Percentiles rank a stretch among this genome's conserved stretches.
These are phyloP conservation scores for Brachionus manjavacas DNA, from an alignment of 1,140 invertebrate genomes.

Conservation along the genomic window DNA sequence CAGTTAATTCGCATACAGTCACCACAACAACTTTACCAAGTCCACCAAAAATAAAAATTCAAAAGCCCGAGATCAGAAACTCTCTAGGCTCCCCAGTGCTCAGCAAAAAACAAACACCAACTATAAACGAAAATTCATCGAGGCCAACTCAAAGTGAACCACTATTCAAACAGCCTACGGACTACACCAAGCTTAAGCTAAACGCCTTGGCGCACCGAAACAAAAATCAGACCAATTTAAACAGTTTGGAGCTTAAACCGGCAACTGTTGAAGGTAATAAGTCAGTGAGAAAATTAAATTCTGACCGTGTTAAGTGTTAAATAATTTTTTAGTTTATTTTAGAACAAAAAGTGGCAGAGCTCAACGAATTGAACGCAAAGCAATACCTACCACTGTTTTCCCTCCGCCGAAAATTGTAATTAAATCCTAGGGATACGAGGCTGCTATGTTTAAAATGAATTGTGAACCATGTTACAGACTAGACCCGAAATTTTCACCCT, in stretches of 20 bases:
- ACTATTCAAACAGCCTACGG: background rate
- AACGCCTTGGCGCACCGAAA: background rate
- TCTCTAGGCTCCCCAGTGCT: background rate
- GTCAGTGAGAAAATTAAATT: background rate
- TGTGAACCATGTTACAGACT: constrained; percentile 25
- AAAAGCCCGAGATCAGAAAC: background rate
- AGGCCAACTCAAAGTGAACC: background rate
- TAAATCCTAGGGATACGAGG: constrained; percentile 39
- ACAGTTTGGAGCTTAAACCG: constrained; percentile 34
- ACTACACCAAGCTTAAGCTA: background rate
- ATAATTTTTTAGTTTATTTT: constrained; percentile 26
- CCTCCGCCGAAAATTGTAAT: constrained; percentile 36
- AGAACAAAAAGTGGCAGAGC: constrained; percentile 20
- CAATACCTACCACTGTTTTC: constrained; percentile 31
- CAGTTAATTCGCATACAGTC: background rate
- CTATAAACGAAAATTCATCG: background rate
- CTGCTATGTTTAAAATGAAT: constrained; percentile 33
- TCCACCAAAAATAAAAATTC: background rate
- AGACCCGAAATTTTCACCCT: constrained; percentile 1
- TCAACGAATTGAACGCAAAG: constrained; percentile 3
- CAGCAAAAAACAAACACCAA: background rate
- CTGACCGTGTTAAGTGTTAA: background rate
- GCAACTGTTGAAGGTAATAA: constrained; percentile 38
- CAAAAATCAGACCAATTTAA: constrained; percentile 14
- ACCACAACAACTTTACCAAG: background rate